Conservation (phyloP, 2,797 vertebrate species). For the Anisognathus igniventris region DNA sequence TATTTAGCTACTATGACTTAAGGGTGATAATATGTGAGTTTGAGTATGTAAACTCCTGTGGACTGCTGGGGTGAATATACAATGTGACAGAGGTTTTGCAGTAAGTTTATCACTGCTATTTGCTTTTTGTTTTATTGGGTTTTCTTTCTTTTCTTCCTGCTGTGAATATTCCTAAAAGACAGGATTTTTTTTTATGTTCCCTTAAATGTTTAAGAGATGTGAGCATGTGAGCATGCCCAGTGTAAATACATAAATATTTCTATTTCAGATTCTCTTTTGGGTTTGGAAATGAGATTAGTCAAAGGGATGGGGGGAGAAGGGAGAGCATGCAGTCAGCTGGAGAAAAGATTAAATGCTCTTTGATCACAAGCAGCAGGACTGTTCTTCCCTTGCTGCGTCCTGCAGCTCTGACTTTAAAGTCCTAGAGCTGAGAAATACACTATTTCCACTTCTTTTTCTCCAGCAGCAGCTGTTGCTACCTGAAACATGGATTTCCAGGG, state of each 20-base stretch:
- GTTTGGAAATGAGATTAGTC: conserved; percentile 30
- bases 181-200: background rate
- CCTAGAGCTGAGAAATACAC: background rate
- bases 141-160: background rate
- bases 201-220: background rate
- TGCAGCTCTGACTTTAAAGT: background rate
- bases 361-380: conserved; percentile 36
- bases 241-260: conserved; percentile 30
- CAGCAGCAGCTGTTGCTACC: background rate
- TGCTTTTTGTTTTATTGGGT: background rate
- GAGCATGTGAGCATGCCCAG: background rate
- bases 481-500: background rate
- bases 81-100: background rate
- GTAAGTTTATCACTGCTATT: background rate
- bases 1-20: background rate
- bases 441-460: background rate
- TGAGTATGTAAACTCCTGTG: background rate
- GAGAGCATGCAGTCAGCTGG: conserved; percentile 4
- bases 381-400: background rate
- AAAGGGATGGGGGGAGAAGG: background rate
- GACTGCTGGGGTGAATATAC: background rate
- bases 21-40: background rate
- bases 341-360: conserved; percentile 36
- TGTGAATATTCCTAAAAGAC: background rate
- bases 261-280: conserved; percentile 26